phyloP scores from a whole-genome alignment of 2,113 vertebrate species.

The Aegotheles bennettii region DNA sequence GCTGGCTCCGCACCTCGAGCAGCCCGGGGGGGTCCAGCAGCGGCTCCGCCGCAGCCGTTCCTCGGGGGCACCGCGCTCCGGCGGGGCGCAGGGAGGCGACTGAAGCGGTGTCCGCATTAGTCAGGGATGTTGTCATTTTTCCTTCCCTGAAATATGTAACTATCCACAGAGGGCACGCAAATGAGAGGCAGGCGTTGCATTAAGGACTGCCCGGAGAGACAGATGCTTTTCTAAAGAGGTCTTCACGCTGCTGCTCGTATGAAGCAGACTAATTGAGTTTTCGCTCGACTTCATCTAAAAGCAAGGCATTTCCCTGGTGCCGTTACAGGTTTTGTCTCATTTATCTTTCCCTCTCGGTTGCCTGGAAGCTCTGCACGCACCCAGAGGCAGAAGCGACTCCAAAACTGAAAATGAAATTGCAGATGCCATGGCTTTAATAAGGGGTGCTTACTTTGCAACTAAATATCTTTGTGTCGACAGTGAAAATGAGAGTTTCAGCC shows the following conservation, averaged over 20 bases:
- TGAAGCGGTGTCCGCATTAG: neutral
- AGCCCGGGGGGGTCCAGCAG: constrained; percentile 4
- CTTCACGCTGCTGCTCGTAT: neutral
- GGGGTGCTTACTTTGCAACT: neutral
- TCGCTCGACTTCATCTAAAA: neutral
- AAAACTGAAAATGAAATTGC: constrained; percentile 41
- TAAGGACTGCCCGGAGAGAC: neutral
- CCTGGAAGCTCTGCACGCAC: neutral
- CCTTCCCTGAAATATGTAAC: neutral
- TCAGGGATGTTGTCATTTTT: constrained; percentile 9
- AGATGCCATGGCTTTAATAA: constrained; percentile 1
- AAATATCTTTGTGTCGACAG: constrained; percentile 13
- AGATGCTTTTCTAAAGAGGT: neutral
- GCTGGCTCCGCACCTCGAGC: constrained; percentile 1
- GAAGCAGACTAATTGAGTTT: neutral
- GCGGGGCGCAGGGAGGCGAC: neutral
- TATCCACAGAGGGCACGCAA: neutral
- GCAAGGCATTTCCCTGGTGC: neutral
- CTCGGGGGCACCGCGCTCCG: neutral
- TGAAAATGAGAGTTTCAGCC: constrained; percentile 26
- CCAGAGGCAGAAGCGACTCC: neutral
- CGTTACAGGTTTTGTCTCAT: neutral
- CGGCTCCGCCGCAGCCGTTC: constrained; percentile 17
- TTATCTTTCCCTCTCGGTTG: neutral
- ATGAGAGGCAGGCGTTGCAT: neutral